These are phyloP conservation scores for Tortricodes alternella DNA, from an alignment of 2,888 invertebrate genomes.

Conservation along the genomic window DNA sequence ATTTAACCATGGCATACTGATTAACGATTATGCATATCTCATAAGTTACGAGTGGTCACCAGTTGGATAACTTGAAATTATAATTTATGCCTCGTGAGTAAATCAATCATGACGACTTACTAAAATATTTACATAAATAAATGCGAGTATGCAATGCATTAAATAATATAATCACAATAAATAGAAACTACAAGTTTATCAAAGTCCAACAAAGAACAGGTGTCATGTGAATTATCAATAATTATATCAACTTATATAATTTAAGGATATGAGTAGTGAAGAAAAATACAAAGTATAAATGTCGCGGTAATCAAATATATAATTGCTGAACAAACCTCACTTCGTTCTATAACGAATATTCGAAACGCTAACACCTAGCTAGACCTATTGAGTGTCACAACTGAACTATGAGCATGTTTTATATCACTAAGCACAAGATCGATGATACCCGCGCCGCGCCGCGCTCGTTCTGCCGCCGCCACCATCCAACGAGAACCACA, in stretches of 20 bases:
- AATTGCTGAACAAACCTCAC: slow-evolving; percentile 49
- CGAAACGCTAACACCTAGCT: slow-evolving; percentile 72
- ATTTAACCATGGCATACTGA: slow-evolving; percentile 63
- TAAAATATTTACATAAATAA: slow-evolving; percentile 63
- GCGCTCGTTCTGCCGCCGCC: slow-evolving; percentile 28
- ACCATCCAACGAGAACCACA: too few relatives aligned
- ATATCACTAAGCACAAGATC: slow-evolving; percentile 77
- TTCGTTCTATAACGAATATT: slow-evolving; percentile 51
- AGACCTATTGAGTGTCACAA: slow-evolving; percentile 73
- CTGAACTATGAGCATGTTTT: slow-evolving; percentile 77
- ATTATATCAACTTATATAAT: slow-evolving; percentile 20
- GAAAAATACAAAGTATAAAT: slow-evolving; percentile 27
- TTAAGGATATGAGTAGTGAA: slow-evolving; percentile 25
- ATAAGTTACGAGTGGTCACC: slow-evolving; percentile 46
- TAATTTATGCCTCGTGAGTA: slow-evolving; percentile 46
- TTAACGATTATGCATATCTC: slow-evolving; percentile 72
- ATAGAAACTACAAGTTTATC: slow-evolving; percentile 26
- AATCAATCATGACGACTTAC: slow-evolving; percentile 60
- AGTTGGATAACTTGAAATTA: slow-evolving; percentile 38
- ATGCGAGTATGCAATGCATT: slow-evolving; percentile 36
- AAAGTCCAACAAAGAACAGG: slow-evolving; percentile 19
- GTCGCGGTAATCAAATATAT: slow-evolving; percentile 33
- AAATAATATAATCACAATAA: slow-evolving; percentile 30
- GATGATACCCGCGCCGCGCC: slow-evolving; percentile 39
- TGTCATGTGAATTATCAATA: slow-evolving; percentile 11